Percentiles rank a stretch among this genome's conserved stretches.
Conservation (phyloP, 1,140 invertebrate genomes). For the Micrasema longulum region DNA sequence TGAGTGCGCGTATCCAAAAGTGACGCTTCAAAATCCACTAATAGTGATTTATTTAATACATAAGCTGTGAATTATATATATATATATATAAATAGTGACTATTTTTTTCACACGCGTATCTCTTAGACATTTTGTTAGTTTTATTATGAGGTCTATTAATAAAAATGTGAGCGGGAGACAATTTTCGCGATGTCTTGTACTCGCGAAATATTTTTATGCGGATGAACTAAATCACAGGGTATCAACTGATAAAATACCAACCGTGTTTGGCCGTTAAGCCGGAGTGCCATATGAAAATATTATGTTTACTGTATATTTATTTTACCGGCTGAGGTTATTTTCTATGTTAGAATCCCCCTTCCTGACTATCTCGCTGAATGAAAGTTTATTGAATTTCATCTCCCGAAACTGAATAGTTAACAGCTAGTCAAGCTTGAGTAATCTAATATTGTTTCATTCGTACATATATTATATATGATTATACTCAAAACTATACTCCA, state of each 20-base stretch:
- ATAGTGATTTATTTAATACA: slow-evolving; percentile 41
- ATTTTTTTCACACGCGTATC: slow-evolving; percentile 51
- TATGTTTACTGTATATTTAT: slow-evolving; percentile 1
- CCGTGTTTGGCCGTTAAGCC: slow-evolving; percentile 17
- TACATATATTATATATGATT: slow-evolving; percentile 1
- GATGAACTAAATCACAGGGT: slow-evolving; percentile 51
- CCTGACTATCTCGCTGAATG: slow-evolving; percentile 6
- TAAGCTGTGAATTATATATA: slow-evolving; percentile 43
- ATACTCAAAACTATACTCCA: slow-evolving; percentile 34
- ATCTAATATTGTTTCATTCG: slow-evolving; percentile 6
- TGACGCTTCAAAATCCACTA: slow-evolving; percentile 39
- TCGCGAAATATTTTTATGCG: slow-evolving; percentile 40
- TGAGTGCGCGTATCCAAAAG: slow-evolving; percentile 42
- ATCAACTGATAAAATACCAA: slow-evolving; percentile 45
- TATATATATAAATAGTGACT: slow-evolving; percentile 48
- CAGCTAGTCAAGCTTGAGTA: slow-evolving; percentile 28
- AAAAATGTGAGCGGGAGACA: slow-evolving; percentile 42
- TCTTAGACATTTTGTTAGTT: slow-evolving; percentile 49
- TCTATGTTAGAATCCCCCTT: neutral
- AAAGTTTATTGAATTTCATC: slow-evolving; percentile 3
- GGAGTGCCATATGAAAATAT: slow-evolving; percentile 33
- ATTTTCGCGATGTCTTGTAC: slow-evolving; percentile 37
- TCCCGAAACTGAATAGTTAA: slow-evolving; percentile 4
- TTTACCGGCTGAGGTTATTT: slow-evolving; percentile 8
- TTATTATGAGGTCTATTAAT: slow-evolving; percentile 41